These are phyloP conservation scores for Hepsetus odoe DNA, from an alignment of 2,113 vertebrate species.

Conservation along the genomic window DNA sequence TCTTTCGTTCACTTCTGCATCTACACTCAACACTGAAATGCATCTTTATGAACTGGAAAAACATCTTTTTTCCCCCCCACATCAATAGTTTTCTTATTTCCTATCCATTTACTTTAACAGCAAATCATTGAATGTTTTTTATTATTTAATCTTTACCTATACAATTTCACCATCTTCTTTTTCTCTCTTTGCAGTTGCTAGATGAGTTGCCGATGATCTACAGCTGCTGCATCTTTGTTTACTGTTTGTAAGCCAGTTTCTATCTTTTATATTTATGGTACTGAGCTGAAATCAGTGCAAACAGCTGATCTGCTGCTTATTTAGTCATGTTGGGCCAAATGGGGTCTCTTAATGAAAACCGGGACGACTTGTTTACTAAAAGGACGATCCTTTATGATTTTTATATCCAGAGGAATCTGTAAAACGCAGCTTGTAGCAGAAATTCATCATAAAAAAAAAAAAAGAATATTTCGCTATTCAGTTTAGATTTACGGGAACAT, in stretches of 20 bases:
- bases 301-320: too few relatives aligned
- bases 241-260: conserved; percentile 92
- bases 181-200: conserved; percentile 81
- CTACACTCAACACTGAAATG: background rate
- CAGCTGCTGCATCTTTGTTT: conserved; percentile 95
- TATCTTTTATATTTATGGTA: too few relatives aligned
- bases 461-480: too few relatives aligned
- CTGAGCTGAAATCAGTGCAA: too few relatives aligned
- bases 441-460: too few relatives aligned
- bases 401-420: too few relatives aligned
- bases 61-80: background rate
- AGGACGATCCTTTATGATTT: too few relatives aligned
- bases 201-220: conserved; percentile 99
- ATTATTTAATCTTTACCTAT: background rate
- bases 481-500: too few relatives aligned
- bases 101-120: background rate
- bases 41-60: background rate
- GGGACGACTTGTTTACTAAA: too few relatives aligned
- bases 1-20: background rate
- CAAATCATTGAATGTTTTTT: background rate
- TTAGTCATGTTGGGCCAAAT: too few relatives aligned
- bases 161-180: background rate
- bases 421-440: too few relatives aligned
- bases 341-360: too few relatives aligned
- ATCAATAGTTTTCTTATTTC: background rate